Base-by-base conservation (phyloP, 2,888 invertebrate genomes). In the Eilema caniola region DNA sequence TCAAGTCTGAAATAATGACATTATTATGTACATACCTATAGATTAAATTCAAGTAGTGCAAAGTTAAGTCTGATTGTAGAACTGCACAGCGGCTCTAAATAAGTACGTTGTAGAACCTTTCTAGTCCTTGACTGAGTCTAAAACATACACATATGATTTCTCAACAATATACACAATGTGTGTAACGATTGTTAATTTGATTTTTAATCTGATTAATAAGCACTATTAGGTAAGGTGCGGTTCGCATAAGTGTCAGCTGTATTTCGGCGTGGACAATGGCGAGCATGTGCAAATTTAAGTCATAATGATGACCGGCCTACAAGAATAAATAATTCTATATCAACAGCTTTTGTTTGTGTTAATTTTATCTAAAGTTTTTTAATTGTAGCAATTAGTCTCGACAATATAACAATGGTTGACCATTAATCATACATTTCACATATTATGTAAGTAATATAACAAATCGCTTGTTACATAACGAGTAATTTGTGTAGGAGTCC, bases 171-270 rank as follows among this genome's bases (percentile, higher is more conserved):
- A 24, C 62, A 12, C 7, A n/a, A 61, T 61, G 12, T 31, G 23
- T 33, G 23, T n/a, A 23, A 23, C 37, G 37, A 41, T 62, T 62
- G 37, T 62, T 62, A 24, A 66, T 59, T 60, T 53, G 53, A 33
- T 71, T 63, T 62, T 60, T 71, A 67, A 71, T 71, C 71, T 59
- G 57, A 67, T 60, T 67, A 28, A n/a, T 20, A 28, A 37, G 12
- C 33, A 37, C 53, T n/a, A 60, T 61, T 61, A 64, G 25, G 37
- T 64, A 1, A 53, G 53, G 53, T 63, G 60, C 61, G 56, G 25
- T 61, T 64, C 24, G 37, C 56, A n/a, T 25, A 4, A 3, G n/a
- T 61, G 28, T 41, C 28, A 63, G 20, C 28, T 64, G 10, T 60
- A 60, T 61, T 64, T 61, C n/a, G n/a, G n/a, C n/a, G n/a, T n/a